These are phyloP conservation scores for Thunnus maccoyii DNA, from an alignment of 2,113 vertebrate genomes.

Conservation along the genomic window DNA sequence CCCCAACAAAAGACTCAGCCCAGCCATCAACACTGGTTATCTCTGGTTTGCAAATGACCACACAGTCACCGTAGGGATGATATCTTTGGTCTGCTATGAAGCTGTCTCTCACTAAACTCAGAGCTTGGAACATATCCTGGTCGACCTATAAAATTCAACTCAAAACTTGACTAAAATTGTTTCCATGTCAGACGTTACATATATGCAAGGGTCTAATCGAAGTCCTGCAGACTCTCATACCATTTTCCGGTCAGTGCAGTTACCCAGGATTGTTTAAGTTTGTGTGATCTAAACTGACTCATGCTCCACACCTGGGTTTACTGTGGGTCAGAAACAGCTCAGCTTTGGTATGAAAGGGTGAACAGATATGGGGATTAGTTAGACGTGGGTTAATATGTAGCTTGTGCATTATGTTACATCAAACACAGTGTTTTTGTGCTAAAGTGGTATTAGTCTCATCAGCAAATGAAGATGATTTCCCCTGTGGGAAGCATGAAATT, in stretches of 20 bases:
- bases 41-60: too few species aligned
- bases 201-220: not conserved
- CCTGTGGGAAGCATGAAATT: constrained; percentile 42
- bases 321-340: constrained; percentile 22
- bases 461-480: constrained; percentile 47
- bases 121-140: too few species aligned
- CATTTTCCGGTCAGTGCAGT: constrained; percentile 1
- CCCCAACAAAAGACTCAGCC: too few species aligned
- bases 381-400: constrained; percentile 15
- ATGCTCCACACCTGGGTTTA: constrained; percentile 33
- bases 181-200: too few species aligned
- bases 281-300: constrained; percentile 18
- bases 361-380: not conserved
- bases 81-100: too few species aligned
- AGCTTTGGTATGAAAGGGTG: constrained; percentile 3
- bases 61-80: too few species aligned
- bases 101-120: too few species aligned
- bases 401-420: constrained; percentile 31
- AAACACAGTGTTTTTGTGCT: constrained; percentile 10
- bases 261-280: not conserved
- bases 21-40: too few species aligned
- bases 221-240: not conserved
- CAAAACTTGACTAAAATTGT: not conserved
- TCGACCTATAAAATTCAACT: too few species aligned
- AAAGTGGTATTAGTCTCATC: constrained; percentile 12